Conservation (phyloP, 2,797 vertebrate genomes). For the Lophotriccus pileatus region DNA sequence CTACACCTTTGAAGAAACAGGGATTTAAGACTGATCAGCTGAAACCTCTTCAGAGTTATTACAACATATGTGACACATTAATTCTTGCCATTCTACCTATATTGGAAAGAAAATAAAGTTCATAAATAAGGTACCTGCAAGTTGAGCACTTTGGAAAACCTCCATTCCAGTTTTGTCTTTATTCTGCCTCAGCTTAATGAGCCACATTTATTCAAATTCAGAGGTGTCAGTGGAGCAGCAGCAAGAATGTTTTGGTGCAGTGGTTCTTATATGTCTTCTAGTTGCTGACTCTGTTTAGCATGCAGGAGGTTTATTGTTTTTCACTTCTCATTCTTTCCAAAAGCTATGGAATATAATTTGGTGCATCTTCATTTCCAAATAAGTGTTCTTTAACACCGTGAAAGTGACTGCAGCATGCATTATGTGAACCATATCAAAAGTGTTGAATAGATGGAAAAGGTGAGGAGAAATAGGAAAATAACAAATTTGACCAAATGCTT, state of each 20-base stretch:
- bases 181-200: slow-evolving; percentile 28
- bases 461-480: not conserved
- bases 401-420: not conserved
- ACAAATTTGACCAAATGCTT: not conserved
- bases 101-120: not conserved
- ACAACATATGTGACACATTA: not conserved
- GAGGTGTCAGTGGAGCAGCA: not conserved
- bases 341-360: not conserved
- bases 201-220: slow-evolving; percentile 38
- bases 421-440: not conserved
- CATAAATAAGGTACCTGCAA: not conserved
- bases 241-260: not conserved
- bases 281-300: slow-evolving; percentile 8
- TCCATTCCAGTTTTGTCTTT: slow-evolving; percentile 30
- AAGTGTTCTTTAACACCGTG: slow-evolving; percentile 3
- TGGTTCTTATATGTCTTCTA: not conserved
- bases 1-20: not conserved
- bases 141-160: not conserved
- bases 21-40: not conserved
- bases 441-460: not conserved
- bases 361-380: slow-evolving; percentile 2
- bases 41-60: not conserved
- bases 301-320: not conserved
- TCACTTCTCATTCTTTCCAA: slow-evolving; percentile 21
- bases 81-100: not conserved